Base-by-base conservation (phyloP, 2,113 vertebrate genomes). In the Apodemus sylvaticus region DNA sequence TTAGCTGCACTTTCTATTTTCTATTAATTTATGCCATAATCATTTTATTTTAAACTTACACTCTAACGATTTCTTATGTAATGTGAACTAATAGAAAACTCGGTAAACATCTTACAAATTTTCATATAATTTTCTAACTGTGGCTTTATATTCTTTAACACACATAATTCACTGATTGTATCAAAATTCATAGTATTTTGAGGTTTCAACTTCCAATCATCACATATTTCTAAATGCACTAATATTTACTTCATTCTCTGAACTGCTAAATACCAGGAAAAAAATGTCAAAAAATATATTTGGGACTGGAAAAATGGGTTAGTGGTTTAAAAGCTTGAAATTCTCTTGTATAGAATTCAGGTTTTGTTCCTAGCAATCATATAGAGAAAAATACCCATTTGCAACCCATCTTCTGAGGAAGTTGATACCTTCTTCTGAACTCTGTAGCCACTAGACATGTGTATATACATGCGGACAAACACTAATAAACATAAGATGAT, bases 211-310 rank as follows among this genome's bases (percentile, higher is more conserved):
- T 24, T 0, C 10, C 1, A n/a, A 64, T 81, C 62, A 88, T 70
- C 58, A 83, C 64, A 78, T 68, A 79, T 39, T 86, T 79, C 7
- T 20, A 97, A 66, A 92, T 93, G 10, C 10, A 66, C 4, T 36
- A 95, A 53, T 92, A 93, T 89, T 93, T 93, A 48, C 20, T 91
- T 93, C 19, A 91, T 88, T 86, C 42, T 58, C n/a, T 29, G 5
- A 81, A 29, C 62, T 96, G 31, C 7, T 34, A 79, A 79, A 79
- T 36, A 79, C 17, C 7, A 79, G 48, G 16, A 31, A 78, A 53
- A 78, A 55, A 48, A 7, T 16, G 4, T 53, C 17, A 36, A 22
- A 34, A 36, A 79, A n/a, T 55, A 22, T 36, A 55, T 55, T 4
- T 55, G 34, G 34, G 4, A 55, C 31, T 79, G 31, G 17, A 12